phyloP scores from a whole-genome alignment of 35 echinoderm and acorn worm species.

The Apostichopus parvimensis region DNA sequence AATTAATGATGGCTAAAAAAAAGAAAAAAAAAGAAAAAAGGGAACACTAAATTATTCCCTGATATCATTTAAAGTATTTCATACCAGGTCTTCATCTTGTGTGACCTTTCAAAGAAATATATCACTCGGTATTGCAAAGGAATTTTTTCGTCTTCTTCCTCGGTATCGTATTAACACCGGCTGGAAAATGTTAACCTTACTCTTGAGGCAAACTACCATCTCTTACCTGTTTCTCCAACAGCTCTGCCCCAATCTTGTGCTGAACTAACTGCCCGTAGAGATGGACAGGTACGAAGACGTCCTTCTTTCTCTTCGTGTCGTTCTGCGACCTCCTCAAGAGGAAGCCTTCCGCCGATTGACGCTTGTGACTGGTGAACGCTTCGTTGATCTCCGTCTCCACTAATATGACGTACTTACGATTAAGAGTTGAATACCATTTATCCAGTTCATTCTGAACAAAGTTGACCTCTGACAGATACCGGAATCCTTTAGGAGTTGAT shows the following conservation, averaged over 20 bases:
- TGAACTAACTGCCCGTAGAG: slow-evolving; percentile 85
- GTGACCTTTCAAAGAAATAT: too few relatives aligned
- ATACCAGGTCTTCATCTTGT: too few relatives aligned
- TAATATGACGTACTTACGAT: slow-evolving; percentile 87
- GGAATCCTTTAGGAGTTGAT: slow-evolving; percentile 92
- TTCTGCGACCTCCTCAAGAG: slow-evolving; percentile 69
- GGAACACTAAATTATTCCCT: too few relatives aligned
- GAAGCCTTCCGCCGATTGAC: slow-evolving; percentile 60
- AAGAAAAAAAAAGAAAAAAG: too few relatives aligned
- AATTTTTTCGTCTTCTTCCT: too few relatives aligned
- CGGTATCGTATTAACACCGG: too few relatives aligned
- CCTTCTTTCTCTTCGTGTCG: slow-evolving; percentile 59
- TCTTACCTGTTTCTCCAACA: slow-evolving; percentile 85
- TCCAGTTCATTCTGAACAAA: slow-evolving; percentile 91
- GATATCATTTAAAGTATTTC: too few relatives aligned
- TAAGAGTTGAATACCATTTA: slow-evolving; percentile 83
- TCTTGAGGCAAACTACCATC: neutral
- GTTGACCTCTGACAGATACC: slow-evolving; percentile 94
- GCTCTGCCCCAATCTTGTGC: slow-evolving; percentile 75
- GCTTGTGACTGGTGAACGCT: slow-evolving; percentile 84
- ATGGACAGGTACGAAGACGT: slow-evolving; percentile 94
- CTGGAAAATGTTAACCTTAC: too few relatives aligned
- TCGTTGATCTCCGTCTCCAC: slow-evolving; percentile 97
- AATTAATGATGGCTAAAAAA: too few relatives aligned
- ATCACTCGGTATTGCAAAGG: too few relatives aligned